Evolutionary conservation across 2,888 invertebrate genomes (phyloP), one percentile per base, ranked within the genome.

Genomic region (Chalcosyrphus nemorum): DNA sequence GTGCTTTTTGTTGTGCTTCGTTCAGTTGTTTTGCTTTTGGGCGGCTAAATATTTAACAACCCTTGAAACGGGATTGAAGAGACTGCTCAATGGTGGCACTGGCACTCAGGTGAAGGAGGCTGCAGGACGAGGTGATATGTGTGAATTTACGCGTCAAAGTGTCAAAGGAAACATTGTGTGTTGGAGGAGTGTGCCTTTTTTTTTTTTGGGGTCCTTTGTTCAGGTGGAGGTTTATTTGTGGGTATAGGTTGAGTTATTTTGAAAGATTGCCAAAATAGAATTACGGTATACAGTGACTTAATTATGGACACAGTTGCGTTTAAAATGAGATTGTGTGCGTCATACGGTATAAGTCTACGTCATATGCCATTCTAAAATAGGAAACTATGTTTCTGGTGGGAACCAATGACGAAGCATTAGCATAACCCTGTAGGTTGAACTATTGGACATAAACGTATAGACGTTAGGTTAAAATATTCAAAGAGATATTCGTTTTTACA

Each of bases 1-100:
- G 50, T 50, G 35, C n/a, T 38, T 27, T 47, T 56, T 29, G 21
- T 56, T 29, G 21, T 50, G 19, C 15, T 13, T 41, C 17, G 21
- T 35, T 13, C 3, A 4, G 32, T 15, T 17, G 56, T 21, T 45
- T 4, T 13, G 47, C 56, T 15, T 19, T 45, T 32, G 63, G 7
- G 35, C 52, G 7, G 35, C 52, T 41, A 59, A 71, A 81, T 81
- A 66, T 66, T 66, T 54, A 54, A 66, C 77, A 81, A 66, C 74
- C 65, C 72, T 65, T 80, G 72, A 57, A 57, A 57, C 19, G 13
- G 27, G 21, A 52, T 47, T 65, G 47, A 65, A 65, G 35, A 29
- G 21, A 17, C 45, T 52, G 45, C 57, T 81, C 27, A 50, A 63
- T 6, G 24, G 63, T 19, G 32, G 45, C 43, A 29, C 47, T 27